Evolutionary conservation across 2,888 invertebrate species (phyloP).

Genomic region (Anthophora plumipes): DNA sequence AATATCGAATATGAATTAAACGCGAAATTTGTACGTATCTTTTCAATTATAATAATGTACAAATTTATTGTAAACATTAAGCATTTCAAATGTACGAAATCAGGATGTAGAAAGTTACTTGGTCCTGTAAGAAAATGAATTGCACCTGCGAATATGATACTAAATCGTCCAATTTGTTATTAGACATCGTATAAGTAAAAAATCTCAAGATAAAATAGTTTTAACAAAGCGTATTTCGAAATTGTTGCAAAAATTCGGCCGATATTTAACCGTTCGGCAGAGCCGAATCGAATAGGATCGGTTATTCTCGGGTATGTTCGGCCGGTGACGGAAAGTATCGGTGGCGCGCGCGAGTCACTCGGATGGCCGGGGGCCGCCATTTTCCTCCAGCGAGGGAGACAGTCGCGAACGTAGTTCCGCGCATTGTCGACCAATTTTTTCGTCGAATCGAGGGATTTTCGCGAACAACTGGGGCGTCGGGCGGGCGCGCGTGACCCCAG

Average conservation of each 20-base stretch:
- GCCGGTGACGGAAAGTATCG: constrained; percentile 78
- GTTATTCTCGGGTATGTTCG: constrained; percentile 62
- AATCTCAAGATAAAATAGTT: background rate
- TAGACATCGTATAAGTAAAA: background rate
- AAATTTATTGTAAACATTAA: constrained; percentile 19
- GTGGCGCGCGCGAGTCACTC: constrained; percentile 81
- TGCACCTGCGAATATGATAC: background rate
- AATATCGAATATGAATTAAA: constrained; percentile 10
- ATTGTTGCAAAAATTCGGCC: constrained; percentile 35
- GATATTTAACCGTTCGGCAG: constrained; percentile 47
- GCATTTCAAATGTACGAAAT: background rate
- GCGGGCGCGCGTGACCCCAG: constrained; percentile 77
- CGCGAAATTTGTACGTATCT: background rate
- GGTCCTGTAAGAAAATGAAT: background rate
- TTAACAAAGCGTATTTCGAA: constrained; percentile 7
- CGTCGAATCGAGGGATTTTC: constrained; percentile 74
- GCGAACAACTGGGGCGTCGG: constrained; percentile 74
- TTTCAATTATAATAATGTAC: constrained; percentile 16
- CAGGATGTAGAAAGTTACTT: constrained; percentile 21
- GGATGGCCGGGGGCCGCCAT: constrained; percentile 82
- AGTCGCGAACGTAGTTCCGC: constrained; percentile 79
- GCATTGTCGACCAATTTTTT: constrained; percentile 73
- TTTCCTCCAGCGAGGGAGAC: constrained; percentile 83
- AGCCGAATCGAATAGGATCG: constrained; percentile 62
- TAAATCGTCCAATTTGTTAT: background rate